These are phyloP conservation scores for Rhagophthalmus giganteus DNA, from an alignment of 2,888 invertebrate genomes.

Conservation along the genomic window DNA sequence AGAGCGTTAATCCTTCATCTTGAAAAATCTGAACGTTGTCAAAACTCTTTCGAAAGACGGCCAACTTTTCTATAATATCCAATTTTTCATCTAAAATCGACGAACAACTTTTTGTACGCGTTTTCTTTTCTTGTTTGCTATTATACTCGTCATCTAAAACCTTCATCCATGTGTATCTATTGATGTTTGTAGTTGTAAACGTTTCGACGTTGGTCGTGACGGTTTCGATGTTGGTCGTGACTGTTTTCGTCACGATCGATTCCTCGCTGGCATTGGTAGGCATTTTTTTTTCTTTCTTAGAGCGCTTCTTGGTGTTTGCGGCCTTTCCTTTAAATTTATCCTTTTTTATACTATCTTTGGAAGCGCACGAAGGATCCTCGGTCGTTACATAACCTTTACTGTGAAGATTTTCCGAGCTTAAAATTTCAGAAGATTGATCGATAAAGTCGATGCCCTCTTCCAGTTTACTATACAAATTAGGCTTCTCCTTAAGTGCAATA, in stretches of 20 bases:
- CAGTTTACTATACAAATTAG: constrained; percentile 39
- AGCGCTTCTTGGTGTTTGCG: constrained; percentile 19
- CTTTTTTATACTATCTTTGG: constrained; percentile 15
- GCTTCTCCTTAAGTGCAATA: no score
- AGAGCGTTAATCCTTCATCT: constrained; percentile 38
- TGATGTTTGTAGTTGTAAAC: constrained; percentile 47
- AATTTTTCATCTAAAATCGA: constrained; percentile 51
- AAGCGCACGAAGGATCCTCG: constrained; percentile 55
- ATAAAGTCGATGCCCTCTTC: constrained; percentile 64
- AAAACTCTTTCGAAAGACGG: constrained; percentile 53
- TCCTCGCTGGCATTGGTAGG: constrained; percentile 7
- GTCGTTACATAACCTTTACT: constrained; percentile 51
- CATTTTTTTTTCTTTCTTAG: constrained; percentile 30
- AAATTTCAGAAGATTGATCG: constrained; percentile 61
- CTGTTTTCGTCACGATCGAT: no score
- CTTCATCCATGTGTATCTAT: constrained; percentile 50
- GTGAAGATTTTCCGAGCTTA: constrained; percentile 56
- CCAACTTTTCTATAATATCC: constrained; percentile 53
- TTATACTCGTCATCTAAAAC: constrained; percentile 42
- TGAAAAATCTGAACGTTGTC: constrained; percentile 52
- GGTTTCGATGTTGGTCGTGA: constrained; percentile 39
- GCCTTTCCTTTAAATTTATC: constrained; percentile 7
- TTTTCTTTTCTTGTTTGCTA: constrained; percentile 43
- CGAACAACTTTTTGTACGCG: constrained; percentile 53
- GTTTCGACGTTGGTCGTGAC: constrained; percentile 46